Evolutionary conservation across 1,140 invertebrate genomes (phyloP), one percentile per base, ranked within the genome.

Genomic region (Micrasema longulum): DNA sequence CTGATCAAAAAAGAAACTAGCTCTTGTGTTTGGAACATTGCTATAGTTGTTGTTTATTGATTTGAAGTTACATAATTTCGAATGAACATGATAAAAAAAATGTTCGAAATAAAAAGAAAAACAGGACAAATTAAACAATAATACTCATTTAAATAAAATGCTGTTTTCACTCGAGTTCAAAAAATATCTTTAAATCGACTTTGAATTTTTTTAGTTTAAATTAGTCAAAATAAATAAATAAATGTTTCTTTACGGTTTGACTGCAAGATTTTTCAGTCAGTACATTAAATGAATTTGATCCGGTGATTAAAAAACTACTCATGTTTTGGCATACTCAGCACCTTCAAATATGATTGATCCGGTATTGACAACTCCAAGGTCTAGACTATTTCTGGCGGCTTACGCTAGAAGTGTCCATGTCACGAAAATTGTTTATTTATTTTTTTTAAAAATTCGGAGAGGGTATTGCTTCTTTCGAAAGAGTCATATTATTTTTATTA

Each of bases 351-450:
- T 55, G 52, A 55, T 36, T 55, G 52, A 55, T 55, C n/a, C 35
- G 23, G 18, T 55, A 55, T 55, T 55, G 52, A 55, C 52, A 36
- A 1, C 22, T 16, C 18, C 52, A 55, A 55, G 52, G 52, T 31
- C n/a, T 26, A n/a, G n/a, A 3, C 3, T 50, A 18, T 4, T 22
- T 1, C 22, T 20, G 18, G 20, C 3, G 22, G 7, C 10, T 16
- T 50, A 10, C 16, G 22, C 20, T 14, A 3, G 22, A 10, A 18
- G 20, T 1, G 47, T 52, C 22, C 11, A 0, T 20, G 22, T 20
- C 16, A 50, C 22, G 20, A 10, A 50, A 11, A 22, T 22, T 18
- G 22, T 52, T 20, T 16, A 14, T 14, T 45, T 45, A 45, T 14
- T 16, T 14, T 45, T 14, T 14, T 16, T 14, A n/a, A 45, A 45